Evolutionary conservation across 53 echinoderm and acorn worm genomes (phyloP).

Genomic region (Henricia sp.): DNA sequence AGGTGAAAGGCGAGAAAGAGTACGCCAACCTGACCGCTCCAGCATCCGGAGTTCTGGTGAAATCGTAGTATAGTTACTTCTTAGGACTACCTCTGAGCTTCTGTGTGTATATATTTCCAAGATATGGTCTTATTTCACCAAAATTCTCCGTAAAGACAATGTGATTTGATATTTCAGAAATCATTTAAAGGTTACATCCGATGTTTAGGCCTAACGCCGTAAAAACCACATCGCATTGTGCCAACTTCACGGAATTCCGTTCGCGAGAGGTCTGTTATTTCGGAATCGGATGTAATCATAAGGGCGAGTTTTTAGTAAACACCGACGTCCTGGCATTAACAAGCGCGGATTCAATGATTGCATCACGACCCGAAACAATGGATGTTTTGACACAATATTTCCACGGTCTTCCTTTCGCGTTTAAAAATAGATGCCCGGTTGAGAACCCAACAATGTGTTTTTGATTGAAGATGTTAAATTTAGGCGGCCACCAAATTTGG

Average conservation of each 20-base stretch:
- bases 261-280: slow-evolving; percentile 24
- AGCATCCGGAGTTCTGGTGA: too few species aligned
- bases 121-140: not conserved
- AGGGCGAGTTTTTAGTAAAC: slow-evolving; percentile 12
- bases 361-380: slow-evolving; percentile 41
- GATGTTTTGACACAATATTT: slow-evolving; percentile 27
- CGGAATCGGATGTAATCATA: slow-evolving; percentile 10
- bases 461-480: slow-evolving; percentile 6
- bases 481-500: slow-evolving; percentile 43
- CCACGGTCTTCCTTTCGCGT: slow-evolving; percentile 22
- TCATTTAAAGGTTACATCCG: not conserved
- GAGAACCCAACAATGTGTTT: slow-evolving; percentile 2
- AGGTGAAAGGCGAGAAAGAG: too few species aligned
- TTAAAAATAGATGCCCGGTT: slow-evolving; percentile 25
- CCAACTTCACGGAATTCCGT: slow-evolving; percentile 18
- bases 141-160: slow-evolving; percentile 5
- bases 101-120: not conserved
- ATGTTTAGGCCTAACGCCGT: not conserved
- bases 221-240: not conserved
- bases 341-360: not conserved
- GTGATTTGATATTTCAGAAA: not conserved
- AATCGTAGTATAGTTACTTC: too few species aligned
- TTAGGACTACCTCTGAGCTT: not conserved
- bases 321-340: slow-evolving; percentile 41
- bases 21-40: too few species aligned